A percentile compares a stretch with the other conserved stretches of the same genome.
Conservation (phyloP, 2,888 invertebrate species). For the Plebejus melissa region DNA sequence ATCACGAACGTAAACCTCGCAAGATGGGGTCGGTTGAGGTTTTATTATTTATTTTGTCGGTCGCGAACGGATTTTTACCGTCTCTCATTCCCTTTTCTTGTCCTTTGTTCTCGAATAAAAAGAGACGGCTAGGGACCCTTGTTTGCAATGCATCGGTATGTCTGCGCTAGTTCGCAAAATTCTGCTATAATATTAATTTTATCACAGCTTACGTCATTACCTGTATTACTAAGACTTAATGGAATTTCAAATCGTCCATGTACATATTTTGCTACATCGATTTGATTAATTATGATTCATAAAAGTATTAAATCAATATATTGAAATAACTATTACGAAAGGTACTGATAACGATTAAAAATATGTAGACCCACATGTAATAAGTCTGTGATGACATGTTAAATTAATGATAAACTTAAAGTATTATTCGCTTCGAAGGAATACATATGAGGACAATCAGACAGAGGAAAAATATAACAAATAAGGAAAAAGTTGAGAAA, state of each 20-base stretch:
- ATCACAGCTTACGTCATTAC: neutral
- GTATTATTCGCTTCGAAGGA: neutral
- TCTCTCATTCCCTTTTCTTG: slow-evolving; percentile 59
- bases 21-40: slow-evolving; percentile 59
- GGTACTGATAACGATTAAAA: neutral
- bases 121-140: slow-evolving; percentile 47
- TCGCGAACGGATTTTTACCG: slow-evolving; percentile 65
- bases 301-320: neutral
- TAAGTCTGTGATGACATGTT: neutral
- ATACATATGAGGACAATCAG: neutral
- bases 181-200: neutral
- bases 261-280: neutral
- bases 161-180: slow-evolving; percentile 45
- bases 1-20: slow-evolving; percentile 53
- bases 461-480: neutral
- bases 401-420: neutral
- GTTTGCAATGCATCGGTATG: slow-evolving; percentile 48
- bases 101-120: slow-evolving; percentile 49
- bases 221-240: neutral
- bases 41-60: slow-evolving; percentile 71
- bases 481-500: neutral
- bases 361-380: neutral
- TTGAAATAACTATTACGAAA: slow-evolving; percentile 3
- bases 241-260: neutral
- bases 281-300: neutral